Evolutionary conservation across 2,888 invertebrate species (phyloP).

Genomic region (Lomographa bimaculata): DNA sequence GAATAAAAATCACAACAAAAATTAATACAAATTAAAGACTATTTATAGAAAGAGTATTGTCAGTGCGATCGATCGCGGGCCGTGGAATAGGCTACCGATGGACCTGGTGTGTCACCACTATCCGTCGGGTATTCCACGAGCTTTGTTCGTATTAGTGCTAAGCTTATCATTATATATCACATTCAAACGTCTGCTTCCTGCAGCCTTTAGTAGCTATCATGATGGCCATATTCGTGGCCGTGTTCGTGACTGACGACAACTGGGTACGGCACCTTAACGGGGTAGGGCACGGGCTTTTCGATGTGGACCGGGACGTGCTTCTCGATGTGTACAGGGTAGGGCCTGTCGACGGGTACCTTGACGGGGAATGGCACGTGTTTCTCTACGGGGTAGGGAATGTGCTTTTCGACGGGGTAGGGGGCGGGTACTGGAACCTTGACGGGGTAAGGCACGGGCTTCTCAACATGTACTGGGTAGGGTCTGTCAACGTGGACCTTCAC

Average conservation of each 20-base stretch:
- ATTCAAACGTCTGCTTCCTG: conserved; percentile 79
- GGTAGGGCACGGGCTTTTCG: conserved; percentile 85
- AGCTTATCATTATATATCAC: conserved; percentile 81
- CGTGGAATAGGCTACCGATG: conserved; percentile 48
- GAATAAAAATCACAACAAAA: conserved; percentile 59
- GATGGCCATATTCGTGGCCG: conserved; percentile 78
- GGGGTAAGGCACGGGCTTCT: conserved; percentile 74
- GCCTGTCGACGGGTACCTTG: conserved; percentile 85
- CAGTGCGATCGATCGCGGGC: conserved; percentile 65
- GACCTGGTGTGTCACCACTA: conserved; percentile 56
- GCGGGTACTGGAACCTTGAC: conserved; percentile 88
- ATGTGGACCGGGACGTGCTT: conserved; percentile 86
- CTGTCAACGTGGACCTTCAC: conserved; percentile 85
- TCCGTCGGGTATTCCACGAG: conserved; percentile 53
- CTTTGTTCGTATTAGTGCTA: conserved; percentile 69
- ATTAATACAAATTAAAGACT: conserved; percentile 63
- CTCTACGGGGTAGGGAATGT: conserved; percentile 86
- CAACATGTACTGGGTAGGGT: conserved; percentile 76
- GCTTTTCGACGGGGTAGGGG: conserved; percentile 85
- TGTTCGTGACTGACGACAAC: conserved; percentile 75
- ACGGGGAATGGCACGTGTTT: conserved; percentile 87
- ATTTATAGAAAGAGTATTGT: conserved; percentile 60
- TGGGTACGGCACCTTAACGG: conserved; percentile 85
- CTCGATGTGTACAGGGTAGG: conserved; percentile 86
- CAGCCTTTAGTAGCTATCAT: conserved; percentile 81